These are phyloP conservation scores for Pampusana beccarii DNA, from an alignment of 2,113 vertebrate genomes.

Conservation along the genomic window DNA sequence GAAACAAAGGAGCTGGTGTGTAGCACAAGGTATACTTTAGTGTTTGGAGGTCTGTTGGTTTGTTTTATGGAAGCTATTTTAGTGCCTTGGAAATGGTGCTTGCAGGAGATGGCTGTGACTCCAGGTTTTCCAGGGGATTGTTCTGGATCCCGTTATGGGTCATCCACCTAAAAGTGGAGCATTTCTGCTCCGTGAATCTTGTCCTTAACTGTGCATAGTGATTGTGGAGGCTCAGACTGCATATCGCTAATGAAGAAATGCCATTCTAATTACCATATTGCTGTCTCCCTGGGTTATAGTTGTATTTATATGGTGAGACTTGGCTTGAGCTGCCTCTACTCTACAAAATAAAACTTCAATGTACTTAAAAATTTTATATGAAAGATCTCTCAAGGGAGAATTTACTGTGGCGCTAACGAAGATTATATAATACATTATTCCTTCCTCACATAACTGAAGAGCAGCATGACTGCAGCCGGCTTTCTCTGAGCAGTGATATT, in stretches of 20 bases:
- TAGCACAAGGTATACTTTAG: not conserved
- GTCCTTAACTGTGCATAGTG: not conserved
- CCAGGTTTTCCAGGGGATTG: not conserved
- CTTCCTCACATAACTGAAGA: not conserved
- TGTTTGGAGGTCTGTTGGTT: not conserved
- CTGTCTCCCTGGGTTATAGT: not conserved
- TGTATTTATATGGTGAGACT: not conserved
- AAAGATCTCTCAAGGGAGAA: not conserved
- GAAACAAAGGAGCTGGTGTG: not conserved
- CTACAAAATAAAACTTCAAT: not conserved
- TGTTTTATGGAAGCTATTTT: not conserved
- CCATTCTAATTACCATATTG: not conserved
- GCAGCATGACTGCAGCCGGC: not conserved
- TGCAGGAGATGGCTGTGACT: not conserved
- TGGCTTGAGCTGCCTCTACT: not conserved
- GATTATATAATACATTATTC: not conserved
- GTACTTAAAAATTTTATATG: not conserved
- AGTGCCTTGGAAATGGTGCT: not conserved
- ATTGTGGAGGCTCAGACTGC: not conserved
- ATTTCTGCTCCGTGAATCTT: not conserved
- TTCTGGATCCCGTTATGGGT: not conserved
- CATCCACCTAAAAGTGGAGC: not conserved
- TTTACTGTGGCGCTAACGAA: not conserved
- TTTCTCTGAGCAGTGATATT: rapidly evolving
- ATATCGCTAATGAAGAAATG: conserved; percentile 8